These are phyloP conservation scores for Decapterus maruadsi DNA, from an alignment of 2,797 vertebrate genomes.

Conservation along the genomic window DNA sequence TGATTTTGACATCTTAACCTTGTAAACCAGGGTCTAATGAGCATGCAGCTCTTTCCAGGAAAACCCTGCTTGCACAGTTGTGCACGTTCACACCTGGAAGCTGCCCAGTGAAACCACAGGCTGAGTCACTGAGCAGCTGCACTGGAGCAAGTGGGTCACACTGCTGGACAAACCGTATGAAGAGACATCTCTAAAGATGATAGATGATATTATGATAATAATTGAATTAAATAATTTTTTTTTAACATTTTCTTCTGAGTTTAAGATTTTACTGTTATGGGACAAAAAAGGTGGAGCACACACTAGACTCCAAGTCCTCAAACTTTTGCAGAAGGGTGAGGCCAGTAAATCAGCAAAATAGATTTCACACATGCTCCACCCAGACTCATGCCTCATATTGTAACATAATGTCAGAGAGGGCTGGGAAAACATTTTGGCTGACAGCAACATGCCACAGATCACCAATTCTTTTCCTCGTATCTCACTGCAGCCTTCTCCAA, in stretches of 20 bases:
- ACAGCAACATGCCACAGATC: constrained; percentile 12
- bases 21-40: background rate
- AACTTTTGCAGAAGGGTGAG: background rate
- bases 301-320: background rate
- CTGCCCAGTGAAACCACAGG: constrained; percentile 29
- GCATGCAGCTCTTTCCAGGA: constrained; percentile 21
- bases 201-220: no score
- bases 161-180: background rate
- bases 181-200: background rate
- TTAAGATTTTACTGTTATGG: background rate
- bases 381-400: background rate
- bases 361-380: background rate
- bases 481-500: background rate
- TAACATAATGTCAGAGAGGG: background rate
- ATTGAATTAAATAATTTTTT: background rate
- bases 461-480: background rate
- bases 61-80: constrained; percentile 27
- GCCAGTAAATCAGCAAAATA: background rate
- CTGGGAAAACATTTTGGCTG: constrained; percentile 6
- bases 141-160: constrained; percentile 27
- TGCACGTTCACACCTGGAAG: constrained; percentile 43
- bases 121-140: constrained; percentile 48
- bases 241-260: background rate
- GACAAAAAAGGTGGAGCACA: background rate
- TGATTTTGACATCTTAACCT: background rate